Conservation (phyloP, 1,140 invertebrate genomes). For the Drosophila biarmipes region DNA sequence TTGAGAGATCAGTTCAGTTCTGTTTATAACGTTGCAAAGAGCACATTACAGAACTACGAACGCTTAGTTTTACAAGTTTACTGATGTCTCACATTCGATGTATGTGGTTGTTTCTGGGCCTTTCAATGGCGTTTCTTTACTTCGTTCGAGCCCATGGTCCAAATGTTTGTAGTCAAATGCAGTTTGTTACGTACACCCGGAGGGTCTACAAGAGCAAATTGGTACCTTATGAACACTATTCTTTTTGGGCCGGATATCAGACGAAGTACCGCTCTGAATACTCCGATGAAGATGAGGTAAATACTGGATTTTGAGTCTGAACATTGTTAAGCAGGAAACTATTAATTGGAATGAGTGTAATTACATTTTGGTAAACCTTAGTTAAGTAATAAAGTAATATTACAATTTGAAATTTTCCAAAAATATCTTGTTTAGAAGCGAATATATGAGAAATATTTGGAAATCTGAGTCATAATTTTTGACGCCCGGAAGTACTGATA, state of each 20-base stretch:
- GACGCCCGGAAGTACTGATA: neutral
- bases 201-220: neutral
- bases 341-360: neutral
- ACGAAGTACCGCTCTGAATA: slow-evolving; percentile 8
- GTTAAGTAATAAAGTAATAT: neutral
- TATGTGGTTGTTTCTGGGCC: neutral
- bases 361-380: too few relatives aligned
- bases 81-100: slow-evolving; percentile 1
- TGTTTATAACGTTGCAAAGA: slow-evolving; percentile 13
- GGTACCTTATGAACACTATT: slow-evolving; percentile 1
- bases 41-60: slow-evolving; percentile 1
- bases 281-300: neutral
- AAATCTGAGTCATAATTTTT: neutral
- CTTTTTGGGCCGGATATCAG: slow-evolving; percentile 3
- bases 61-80: neutral
- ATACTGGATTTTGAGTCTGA: neutral
- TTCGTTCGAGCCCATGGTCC: neutral
- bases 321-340: neutral
- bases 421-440: neutral
- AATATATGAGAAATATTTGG: neutral
- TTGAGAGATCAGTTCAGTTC: slow-evolving; percentile 34
- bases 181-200: neutral
- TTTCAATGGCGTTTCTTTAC: neutral
- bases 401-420: too few relatives aligned
- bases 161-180: neutral